phyloP scores from a whole-genome alignment of 2,113 vertebrate genomes.

The Terrapene triunguis region DNA sequence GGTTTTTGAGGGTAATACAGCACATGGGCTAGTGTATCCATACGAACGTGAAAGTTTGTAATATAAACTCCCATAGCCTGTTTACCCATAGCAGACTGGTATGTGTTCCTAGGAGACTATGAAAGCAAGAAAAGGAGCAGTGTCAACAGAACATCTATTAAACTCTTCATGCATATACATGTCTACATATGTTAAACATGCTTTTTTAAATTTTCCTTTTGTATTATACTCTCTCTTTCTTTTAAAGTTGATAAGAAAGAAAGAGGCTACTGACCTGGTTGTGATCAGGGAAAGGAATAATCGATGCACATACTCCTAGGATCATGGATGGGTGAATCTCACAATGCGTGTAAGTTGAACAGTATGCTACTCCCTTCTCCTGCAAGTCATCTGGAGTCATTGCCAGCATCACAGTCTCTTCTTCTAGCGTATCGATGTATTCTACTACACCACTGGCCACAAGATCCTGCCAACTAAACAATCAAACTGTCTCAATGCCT shows the following conservation, averaged over 20 bases:
- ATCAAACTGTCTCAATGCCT: neutral
- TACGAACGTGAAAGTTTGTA: constrained; percentile 98
- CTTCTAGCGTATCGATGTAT: constrained; percentile 97
- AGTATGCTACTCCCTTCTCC: constrained; percentile 98
- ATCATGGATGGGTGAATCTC: constrained; percentile 99
- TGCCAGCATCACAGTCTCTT: constrained; percentile 98
- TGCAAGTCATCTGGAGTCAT: constrained; percentile 99
- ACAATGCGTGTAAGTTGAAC: constrained; percentile 97
- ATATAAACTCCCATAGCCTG: constrained; percentile 99
- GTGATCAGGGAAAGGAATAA: constrained; percentile 98
- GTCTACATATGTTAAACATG: neutral
- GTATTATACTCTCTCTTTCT: neutral
- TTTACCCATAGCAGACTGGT: constrained; percentile 99
- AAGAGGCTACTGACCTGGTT: constrained; percentile 89
- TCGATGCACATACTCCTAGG: constrained; percentile 97
- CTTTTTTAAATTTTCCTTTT: neutral
- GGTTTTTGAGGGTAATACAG: constrained; percentile 99
- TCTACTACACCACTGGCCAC: constrained; percentile 98
- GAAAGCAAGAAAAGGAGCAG: constrained; percentile 3
- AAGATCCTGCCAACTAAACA: constrained; percentile 95
- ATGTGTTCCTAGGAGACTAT: constrained; percentile 98
- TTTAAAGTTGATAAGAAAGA: no score
- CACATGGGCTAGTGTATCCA: constrained; percentile 97
- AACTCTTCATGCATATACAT: neutral
- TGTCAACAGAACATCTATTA: neutral